Evolutionary conservation across 2,888 invertebrate genomes (phyloP).

Genomic region (Rosalia funebris): DNA sequence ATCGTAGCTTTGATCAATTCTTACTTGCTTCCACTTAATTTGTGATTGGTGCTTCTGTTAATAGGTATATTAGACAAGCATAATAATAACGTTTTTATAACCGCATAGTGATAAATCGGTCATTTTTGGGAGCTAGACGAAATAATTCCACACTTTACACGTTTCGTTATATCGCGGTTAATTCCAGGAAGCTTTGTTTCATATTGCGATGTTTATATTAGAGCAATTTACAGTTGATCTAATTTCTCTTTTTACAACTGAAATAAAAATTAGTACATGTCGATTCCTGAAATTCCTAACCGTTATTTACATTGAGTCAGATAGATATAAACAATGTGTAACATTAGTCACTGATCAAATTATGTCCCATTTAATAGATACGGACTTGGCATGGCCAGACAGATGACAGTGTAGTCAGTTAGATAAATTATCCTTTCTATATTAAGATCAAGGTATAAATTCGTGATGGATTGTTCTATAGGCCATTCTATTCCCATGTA

Average conservation of each 20-base stretch:
- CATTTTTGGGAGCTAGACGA: no score
- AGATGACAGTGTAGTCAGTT: conserved; percentile 21
- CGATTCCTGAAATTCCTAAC: conserved; percentile 1
- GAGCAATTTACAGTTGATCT: background rate
- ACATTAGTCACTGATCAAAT: background rate
- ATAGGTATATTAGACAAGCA: no score
- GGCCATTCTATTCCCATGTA: conserved; percentile 5
- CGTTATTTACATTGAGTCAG: conserved; percentile 3
- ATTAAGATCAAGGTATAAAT: conserved; percentile 43
- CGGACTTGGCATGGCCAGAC: conserved; percentile 22
- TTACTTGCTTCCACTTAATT: no score
- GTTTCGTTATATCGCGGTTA: background rate
- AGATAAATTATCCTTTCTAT: conserved; percentile 38
- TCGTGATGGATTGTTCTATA: conserved; percentile 20
- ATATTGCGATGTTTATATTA: background rate
- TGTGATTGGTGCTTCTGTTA: no score
- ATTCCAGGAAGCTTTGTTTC: background rate
- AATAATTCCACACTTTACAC: no score
- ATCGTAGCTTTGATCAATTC: no score
- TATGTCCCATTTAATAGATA: conserved; percentile 7
- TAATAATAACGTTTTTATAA: no score
- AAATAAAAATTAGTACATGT: background rate
- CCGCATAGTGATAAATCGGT: no score
- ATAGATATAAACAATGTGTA: conserved; percentile 3
- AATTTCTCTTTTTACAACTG: background rate